Conservation (phyloP, 2,797 vertebrate genomes). For the Eidolon dupreanum region DNA sequence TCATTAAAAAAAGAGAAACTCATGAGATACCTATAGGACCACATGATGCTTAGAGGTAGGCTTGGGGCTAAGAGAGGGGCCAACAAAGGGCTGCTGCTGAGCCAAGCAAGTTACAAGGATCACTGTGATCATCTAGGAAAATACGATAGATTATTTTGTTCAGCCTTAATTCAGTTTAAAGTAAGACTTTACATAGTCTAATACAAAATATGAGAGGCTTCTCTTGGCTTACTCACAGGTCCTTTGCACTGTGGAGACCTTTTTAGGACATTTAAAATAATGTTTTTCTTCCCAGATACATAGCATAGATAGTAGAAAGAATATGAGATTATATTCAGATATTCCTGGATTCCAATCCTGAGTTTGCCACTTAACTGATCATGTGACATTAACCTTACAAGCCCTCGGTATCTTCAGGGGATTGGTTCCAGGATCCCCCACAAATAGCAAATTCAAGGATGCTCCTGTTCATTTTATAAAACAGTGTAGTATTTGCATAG, state of each 20-base stretch:
- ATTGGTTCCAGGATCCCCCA: not conserved
- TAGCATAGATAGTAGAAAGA: not conserved
- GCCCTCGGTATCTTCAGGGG: not conserved
- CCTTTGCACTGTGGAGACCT: not conserved
- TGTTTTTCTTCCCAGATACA: not conserved
- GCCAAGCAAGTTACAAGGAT: not conserved
- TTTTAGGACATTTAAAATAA: not conserved
- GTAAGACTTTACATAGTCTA: not conserved
- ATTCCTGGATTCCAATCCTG: not conserved
- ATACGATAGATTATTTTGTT: not conserved
- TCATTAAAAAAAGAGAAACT: not conserved
- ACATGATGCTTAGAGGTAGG: not conserved
- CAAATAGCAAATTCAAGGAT: not conserved
- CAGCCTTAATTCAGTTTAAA: not conserved
- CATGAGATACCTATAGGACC: not conserved
- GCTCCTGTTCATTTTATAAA: not conserved
- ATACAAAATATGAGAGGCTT: not conserved
- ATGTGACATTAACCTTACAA: not conserved
- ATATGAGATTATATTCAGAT: not conserved
- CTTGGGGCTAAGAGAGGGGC: not conserved
- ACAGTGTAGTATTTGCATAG: not conserved
- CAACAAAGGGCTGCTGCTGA: not conserved
- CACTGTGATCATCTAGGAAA: too few species aligned
- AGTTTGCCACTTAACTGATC: not conserved
- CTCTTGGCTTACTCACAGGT: not conserved